A percentile compares a stretch with the other conserved stretches of the same genome.
Conservation (phyloP, 2,888 invertebrate genomes). For the Caenorhabditis virilis region DNA sequence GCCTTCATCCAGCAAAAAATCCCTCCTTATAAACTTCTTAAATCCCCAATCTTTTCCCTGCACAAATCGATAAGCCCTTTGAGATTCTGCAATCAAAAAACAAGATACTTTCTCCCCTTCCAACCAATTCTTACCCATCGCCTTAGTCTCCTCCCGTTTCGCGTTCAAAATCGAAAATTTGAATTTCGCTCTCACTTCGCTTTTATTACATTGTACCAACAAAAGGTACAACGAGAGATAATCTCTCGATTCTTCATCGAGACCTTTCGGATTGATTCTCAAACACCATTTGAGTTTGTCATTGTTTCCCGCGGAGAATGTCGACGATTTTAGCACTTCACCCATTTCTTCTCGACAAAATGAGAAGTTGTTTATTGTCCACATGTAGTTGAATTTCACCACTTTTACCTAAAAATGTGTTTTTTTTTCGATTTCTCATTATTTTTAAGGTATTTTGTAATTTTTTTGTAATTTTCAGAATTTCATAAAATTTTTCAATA, state of each 20-base stretch:
- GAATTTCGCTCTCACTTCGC: constrained; percentile 99
- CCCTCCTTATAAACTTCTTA: constrained; percentile 98
- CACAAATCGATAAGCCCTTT: constrained; percentile 96
- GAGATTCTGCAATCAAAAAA: constrained; percentile 75
- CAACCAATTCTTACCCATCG: constrained; percentile 83
- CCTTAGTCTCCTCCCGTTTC: constrained; percentile 99
- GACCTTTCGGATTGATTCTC: constrained; percentile 91
- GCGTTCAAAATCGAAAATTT: constrained; percentile 99
- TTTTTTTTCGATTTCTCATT: no score
- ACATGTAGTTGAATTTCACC: constrained; percentile 99
- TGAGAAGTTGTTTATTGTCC: constrained; percentile 99
- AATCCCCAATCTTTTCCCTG: constrained; percentile 99
- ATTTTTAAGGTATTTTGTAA: no score
- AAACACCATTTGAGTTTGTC: constrained; percentile 99
- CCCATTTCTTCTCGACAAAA: constrained; percentile 99
- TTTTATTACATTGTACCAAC: constrained; percentile 99
- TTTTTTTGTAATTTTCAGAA: no score
- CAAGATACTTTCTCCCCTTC: neutral
- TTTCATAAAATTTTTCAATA: neutral
- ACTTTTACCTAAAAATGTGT: constrained; percentile 99
- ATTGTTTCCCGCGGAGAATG: constrained; percentile 98
- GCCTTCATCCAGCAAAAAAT: constrained; percentile 96
- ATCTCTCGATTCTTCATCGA: constrained; percentile 99
- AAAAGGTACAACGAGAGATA: constrained; percentile 97
- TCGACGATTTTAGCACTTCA: constrained; percentile 95